Percentiles rank a stretch among this genome's conserved stretches.
phyloP scores from a whole-genome alignment of 2,888 invertebrate genomes.

The Sarcophaga subvicina region DNA sequence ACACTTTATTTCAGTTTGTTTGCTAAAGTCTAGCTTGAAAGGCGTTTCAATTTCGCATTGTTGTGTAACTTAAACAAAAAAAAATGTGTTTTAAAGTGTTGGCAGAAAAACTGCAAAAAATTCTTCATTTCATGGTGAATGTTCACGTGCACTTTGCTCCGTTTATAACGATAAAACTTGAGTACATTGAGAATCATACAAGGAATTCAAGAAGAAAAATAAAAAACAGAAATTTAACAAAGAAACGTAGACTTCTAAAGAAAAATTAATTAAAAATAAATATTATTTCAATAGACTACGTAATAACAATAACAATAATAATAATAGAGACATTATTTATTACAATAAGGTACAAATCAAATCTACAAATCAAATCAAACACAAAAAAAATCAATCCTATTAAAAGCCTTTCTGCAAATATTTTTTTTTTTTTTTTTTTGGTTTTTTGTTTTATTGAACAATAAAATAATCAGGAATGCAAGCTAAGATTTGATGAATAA shows the following conservation, averaged over 20 bases:
- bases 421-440: no score
- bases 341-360: no score
- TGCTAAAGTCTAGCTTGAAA: background rate
- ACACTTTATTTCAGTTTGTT: no score
- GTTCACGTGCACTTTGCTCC: constrained; percentile 49
- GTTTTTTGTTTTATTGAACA: no score
- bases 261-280: constrained; percentile 3
- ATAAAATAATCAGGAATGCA: no score
- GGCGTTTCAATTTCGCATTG: background rate
- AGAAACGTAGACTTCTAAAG: background rate
- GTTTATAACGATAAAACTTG: constrained; percentile 27
- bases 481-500: no score
- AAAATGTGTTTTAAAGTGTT: constrained; percentile 53
- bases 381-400: no score
- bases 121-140: constrained; percentile 26
- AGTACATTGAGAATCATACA: constrained; percentile 14
- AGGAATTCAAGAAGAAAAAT: constrained; percentile 7
- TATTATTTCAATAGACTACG: background rate
- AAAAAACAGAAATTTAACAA: background rate
- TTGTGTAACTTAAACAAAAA: background rate
- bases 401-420: no score
- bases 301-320: background rate
- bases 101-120: constrained; percentile 36
- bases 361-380: no score
- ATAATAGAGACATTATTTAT: no score